Conservation (phyloP, 2,797 vertebrate species). For the Australoheros facetus region DNA sequence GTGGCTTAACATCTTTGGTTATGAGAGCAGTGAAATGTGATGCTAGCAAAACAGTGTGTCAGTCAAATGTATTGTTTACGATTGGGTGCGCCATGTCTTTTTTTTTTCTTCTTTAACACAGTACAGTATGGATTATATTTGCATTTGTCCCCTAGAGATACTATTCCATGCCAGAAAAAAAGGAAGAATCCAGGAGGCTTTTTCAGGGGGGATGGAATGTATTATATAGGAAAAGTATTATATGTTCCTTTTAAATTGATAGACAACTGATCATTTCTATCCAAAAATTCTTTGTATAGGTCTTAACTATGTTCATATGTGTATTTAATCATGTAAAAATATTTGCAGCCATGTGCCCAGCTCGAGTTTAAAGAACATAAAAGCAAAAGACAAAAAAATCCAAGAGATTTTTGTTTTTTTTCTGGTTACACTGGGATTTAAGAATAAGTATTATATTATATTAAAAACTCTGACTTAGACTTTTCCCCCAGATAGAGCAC, state of each 20-base stretch:
- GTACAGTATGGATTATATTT: conserved; percentile 53
- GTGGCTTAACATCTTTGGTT: conserved; percentile 27
- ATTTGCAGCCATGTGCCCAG: not conserved
- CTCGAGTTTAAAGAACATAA: not conserved
- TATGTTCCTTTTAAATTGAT: not conserved
- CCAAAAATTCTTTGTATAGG: not conserved
- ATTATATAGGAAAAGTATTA: not conserved
- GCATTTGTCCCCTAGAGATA: conserved; percentile 46
- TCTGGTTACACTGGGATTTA: conserved; percentile 25
- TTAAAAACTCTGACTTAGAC: conserved; percentile 7
- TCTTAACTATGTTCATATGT: not conserved
- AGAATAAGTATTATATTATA: not conserved
- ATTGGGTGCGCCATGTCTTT: conserved; percentile 27
- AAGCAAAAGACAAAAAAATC: not conserved
- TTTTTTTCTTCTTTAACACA: conserved; percentile 9
- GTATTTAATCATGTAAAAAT: conserved; percentile 5
- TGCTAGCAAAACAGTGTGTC: conserved; percentile 32
- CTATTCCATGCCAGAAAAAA: not conserved
- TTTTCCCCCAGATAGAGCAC: conserved; percentile 15
- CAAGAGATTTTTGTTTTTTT: conserved; percentile 24
- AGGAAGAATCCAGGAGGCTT: not conserved
- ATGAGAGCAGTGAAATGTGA: conserved; percentile 28
- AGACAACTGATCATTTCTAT: not conserved
- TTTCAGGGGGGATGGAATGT: not conserved
- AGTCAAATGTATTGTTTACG: conserved; percentile 29